Conservation (phyloP, 2,113 vertebrate genomes). For the rat (Rattus norvegicus) region DNA sequence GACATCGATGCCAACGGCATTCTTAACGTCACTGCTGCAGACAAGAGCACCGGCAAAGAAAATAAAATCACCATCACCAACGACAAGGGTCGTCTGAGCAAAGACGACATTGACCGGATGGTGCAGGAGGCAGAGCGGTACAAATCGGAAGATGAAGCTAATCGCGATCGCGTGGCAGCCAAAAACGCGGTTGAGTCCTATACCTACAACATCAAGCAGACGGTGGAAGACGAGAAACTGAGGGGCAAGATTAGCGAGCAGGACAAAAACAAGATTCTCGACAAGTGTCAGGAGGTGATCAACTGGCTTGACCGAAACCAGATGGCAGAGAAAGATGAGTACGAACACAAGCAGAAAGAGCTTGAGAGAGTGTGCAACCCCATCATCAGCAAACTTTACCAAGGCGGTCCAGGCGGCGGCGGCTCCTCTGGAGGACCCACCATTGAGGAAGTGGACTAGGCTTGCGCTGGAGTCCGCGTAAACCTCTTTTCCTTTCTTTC, state of each 20-base stretch:
- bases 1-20: slow-evolving; percentile 92
- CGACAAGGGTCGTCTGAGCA: slow-evolving; percentile 91
- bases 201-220: slow-evolving; percentile 90
- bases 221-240: slow-evolving; percentile 89
- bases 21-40: slow-evolving; percentile 88
- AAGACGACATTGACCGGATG: slow-evolving; percentile 91
- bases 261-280: slow-evolving; percentile 88
- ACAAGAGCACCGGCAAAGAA: slow-evolving; percentile 91
- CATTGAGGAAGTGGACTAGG: slow-evolving; percentile 91
- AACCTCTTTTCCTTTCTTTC: slow-evolving; percentile 81
- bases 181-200: slow-evolving; percentile 91
- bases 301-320: slow-evolving; percentile 90
- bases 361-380: slow-evolving; percentile 91
- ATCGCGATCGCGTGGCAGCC: slow-evolving; percentile 87
- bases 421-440: slow-evolving; percentile 86
- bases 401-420: slow-evolving; percentile 84
- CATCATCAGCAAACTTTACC: slow-evolving; percentile 90
- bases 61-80: slow-evolving; percentile 93
- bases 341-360: slow-evolving; percentile 91
- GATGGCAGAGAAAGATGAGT: slow-evolving; percentile 91
- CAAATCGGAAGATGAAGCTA: slow-evolving; percentile 89
- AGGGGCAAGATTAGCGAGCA: slow-evolving; percentile 90
- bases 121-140: slow-evolving; percentile 91
- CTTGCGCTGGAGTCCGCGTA: slow-evolving; percentile 77
- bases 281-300: slow-evolving; percentile 90